Conservation (phyloP, 2,797 vertebrate genomes). For the Brachymystax lenok region DNA sequence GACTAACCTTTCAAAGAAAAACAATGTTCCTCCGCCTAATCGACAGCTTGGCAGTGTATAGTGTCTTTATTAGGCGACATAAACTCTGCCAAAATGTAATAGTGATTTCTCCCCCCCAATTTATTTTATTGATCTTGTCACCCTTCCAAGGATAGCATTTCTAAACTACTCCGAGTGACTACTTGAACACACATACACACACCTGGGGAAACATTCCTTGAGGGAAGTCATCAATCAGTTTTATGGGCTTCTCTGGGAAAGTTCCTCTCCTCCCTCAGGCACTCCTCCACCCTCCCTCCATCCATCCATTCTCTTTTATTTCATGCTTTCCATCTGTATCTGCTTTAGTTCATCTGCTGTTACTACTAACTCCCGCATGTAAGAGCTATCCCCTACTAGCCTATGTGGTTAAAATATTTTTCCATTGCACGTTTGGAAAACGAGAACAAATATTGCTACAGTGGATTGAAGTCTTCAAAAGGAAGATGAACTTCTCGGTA, state of each 20-base stretch:
- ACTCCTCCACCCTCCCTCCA: conserved; percentile 62
- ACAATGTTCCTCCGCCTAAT: conserved; percentile 26
- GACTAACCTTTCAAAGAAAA: neutral
- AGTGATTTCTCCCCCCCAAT: conserved; percentile 66
- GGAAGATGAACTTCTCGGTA: conserved; percentile 14
- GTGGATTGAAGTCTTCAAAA: conserved; percentile 47
- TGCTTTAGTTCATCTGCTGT: conserved; percentile 63
- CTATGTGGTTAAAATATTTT: conserved; percentile 65
- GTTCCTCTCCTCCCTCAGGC: conserved; percentile 30
- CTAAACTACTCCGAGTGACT: conserved; percentile 58
- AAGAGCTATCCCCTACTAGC: conserved; percentile 60
- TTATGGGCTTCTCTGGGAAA: conserved; percentile 81
- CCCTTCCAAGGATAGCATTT: conserved; percentile 74
- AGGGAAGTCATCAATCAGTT: conserved; percentile 85
- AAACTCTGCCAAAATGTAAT: conserved; percentile 52
- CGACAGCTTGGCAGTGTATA: conserved; percentile 21
- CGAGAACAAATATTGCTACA: conserved; percentile 47
- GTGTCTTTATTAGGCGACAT: conserved; percentile 25
- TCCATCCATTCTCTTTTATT: conserved; percentile 31
- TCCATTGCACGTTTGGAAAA: conserved; percentile 56
- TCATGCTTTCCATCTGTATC: conserved; percentile 73
- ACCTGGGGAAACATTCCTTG: conserved; percentile 82
- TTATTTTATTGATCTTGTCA: conserved; percentile 76
- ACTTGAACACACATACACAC: conserved; percentile 44
- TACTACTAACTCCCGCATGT: conserved; percentile 49